Percentiles rank a stretch among this genome's conserved stretches.
Conservation (phyloP, 2,888 invertebrate species). For the Lithodes maja region DNA sequence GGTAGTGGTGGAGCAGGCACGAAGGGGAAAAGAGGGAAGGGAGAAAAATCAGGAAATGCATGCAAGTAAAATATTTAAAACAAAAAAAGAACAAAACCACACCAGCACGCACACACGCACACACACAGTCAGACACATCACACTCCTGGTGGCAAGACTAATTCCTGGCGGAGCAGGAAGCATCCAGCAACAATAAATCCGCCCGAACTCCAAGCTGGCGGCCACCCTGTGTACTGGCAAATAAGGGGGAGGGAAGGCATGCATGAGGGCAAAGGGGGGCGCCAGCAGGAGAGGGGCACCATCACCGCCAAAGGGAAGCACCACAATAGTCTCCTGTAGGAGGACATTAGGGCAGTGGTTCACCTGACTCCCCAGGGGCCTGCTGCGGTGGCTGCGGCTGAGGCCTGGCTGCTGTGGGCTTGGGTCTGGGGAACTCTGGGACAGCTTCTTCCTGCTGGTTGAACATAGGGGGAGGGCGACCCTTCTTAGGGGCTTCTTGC, state of each 20-base stretch:
- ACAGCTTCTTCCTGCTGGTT: slow-evolving; percentile 45
- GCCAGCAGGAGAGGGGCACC: slow-evolving; percentile 45
- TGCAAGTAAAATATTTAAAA: slow-evolving; percentile 29
- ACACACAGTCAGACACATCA: slow-evolving; percentile 39
- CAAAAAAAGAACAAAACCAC: slow-evolving; percentile 24
- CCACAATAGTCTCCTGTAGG: slow-evolving; percentile 23
- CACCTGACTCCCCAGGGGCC: slow-evolving; percentile 49
- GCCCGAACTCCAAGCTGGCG: not conserved
- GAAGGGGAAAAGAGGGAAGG: slow-evolving; percentile 49
- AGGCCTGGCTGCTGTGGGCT: slow-evolving; percentile 38
- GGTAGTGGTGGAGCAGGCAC: slow-evolving; percentile 50
- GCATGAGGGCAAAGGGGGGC: slow-evolving; percentile 27
- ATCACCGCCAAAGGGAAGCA: slow-evolving; percentile 28
- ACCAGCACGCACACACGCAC: slow-evolving; percentile 39
- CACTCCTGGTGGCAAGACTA: slow-evolving; percentile 17
- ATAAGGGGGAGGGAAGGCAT: not conserved
- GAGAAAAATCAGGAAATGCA: slow-evolving; percentile 58
- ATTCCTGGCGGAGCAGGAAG: slow-evolving; percentile 22
- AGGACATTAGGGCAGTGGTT: slow-evolving; percentile 31
- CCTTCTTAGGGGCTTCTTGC: slow-evolving; percentile 40
- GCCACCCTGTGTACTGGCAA: not conserved
- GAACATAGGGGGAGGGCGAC: slow-evolving; percentile 42
- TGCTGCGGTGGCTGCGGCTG: slow-evolving; percentile 36
- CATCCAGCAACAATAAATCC: slow-evolving; percentile 5
- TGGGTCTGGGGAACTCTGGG: slow-evolving; percentile 46